phyloP scores from a whole-genome alignment of 2,888 invertebrate genomes.

The Ormyrus thymus region DNA sequence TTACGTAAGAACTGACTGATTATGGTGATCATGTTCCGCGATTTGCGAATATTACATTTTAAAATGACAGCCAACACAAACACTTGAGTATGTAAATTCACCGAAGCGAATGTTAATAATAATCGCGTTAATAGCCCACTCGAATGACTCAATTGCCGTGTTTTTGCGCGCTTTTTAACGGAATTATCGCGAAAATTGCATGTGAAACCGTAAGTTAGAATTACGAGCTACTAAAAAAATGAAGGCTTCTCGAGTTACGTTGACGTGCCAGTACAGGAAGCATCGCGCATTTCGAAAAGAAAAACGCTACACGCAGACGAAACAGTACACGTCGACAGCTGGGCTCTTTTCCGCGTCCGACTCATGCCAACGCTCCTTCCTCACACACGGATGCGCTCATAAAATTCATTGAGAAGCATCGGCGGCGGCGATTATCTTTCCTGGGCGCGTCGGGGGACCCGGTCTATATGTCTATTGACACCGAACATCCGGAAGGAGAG shows the following conservation, averaged over 20 bases:
- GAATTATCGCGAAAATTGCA: not conserved
- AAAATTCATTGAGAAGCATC: constrained; percentile 28
- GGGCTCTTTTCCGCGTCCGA: not conserved
- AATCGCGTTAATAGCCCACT: no score
- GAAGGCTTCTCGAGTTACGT: constrained; percentile 14
- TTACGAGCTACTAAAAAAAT: constrained; percentile 7
- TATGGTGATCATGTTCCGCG: no score
- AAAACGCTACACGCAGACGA: no score
- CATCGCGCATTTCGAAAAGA: no score
- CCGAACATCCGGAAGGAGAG: constrained; percentile 45
- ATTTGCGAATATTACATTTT: no score
- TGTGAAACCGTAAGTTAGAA: not conserved
- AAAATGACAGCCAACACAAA: no score
- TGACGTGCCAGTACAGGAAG: not conserved
- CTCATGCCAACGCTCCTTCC: not conserved
- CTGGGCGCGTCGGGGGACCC: constrained; percentile 34
- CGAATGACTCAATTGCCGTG: no score
- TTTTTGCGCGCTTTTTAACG: no score
- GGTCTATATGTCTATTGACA: constrained; percentile 40
- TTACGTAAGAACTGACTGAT: not conserved
- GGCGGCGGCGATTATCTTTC: constrained; percentile 30
- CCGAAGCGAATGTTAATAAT: no score
- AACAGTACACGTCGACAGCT: not conserved
- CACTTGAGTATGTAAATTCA: no score
- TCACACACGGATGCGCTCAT: not conserved